Evolutionary conservation across 2,888 invertebrate species (phyloP).

Genomic region (Orgyia antiqua): DNA sequence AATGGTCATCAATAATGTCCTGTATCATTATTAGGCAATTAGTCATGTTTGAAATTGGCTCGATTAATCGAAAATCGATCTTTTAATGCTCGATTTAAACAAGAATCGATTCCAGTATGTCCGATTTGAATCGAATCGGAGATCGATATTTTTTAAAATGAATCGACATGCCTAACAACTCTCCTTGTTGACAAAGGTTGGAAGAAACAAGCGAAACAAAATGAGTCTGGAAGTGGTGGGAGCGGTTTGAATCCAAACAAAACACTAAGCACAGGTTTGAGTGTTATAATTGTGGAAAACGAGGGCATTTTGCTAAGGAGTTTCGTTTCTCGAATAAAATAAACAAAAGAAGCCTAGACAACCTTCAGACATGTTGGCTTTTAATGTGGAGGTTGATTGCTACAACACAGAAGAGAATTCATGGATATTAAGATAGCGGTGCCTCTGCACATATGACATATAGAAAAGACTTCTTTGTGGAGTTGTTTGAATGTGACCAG

Average conservation of each 20-base stretch:
- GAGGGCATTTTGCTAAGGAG: background rate
- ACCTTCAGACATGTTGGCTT: background rate
- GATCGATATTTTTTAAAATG: conserved; percentile 13
- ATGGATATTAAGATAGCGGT: conserved; percentile 23
- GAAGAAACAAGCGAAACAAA: too few species aligned
- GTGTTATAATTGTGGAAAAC: background rate
- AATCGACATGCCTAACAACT: conserved; percentile 1
- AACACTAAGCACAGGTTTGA: background rate
- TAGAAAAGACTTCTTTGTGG: conserved; percentile 16
- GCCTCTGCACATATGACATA: conserved; percentile 24
- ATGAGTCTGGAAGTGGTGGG: too few species aligned
- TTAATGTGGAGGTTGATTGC: background rate
- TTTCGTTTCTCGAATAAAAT: background rate
- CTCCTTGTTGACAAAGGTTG: background rate
- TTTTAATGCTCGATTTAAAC: conserved; percentile 16
- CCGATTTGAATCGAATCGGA: conserved; percentile 10
- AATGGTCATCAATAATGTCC: conserved; percentile 18
- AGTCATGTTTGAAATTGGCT: conserved; percentile 17
- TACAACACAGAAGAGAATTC: conserved; percentile 7
- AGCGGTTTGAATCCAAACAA: background rate
- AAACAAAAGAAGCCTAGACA: background rate
- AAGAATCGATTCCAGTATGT: conserved; percentile 9
- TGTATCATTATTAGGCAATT: conserved; percentile 11
- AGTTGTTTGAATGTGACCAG: conserved; percentile 10
- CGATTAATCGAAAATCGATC: conserved; percentile 21